Conservation (phyloP, 2,113 vertebrate species). For the Balaeniceps rex region DNA sequence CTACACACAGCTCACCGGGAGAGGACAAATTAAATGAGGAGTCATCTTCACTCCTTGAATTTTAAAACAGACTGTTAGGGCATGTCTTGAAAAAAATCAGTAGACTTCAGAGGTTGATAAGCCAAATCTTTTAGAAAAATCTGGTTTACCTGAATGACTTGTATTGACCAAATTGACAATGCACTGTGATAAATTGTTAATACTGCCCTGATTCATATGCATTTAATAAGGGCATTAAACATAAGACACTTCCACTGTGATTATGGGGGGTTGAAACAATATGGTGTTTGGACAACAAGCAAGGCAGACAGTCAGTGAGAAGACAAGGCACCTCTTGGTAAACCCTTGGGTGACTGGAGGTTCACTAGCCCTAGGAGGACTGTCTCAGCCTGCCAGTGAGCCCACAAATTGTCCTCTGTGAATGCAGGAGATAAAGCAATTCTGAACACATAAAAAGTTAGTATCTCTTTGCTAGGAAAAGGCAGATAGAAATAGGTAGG, state of each 20-base stretch:
- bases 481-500: neutral
- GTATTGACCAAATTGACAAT: neutral
- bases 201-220: neutral
- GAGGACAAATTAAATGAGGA: neutral
- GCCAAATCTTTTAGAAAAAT: neutral
- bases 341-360: neutral
- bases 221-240: neutral
- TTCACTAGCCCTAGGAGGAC: neutral
- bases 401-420: neutral
- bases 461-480: neutral
- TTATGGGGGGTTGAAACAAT: neutral
- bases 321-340: neutral
- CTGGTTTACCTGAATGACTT: neutral
- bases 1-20: neutral
- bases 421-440: neutral
- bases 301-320: neutral
- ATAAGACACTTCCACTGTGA: neutral
- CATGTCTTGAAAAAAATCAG: neutral
- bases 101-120: neutral
- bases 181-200: neutral
- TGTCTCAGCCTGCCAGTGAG: neutral
- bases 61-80: neutral
- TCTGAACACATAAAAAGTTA: neutral
- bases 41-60: neutral
- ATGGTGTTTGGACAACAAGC: neutral